Conservation (phyloP, 2,113 vertebrate genomes). For the Oncorhynchus clarkii region DNA sequence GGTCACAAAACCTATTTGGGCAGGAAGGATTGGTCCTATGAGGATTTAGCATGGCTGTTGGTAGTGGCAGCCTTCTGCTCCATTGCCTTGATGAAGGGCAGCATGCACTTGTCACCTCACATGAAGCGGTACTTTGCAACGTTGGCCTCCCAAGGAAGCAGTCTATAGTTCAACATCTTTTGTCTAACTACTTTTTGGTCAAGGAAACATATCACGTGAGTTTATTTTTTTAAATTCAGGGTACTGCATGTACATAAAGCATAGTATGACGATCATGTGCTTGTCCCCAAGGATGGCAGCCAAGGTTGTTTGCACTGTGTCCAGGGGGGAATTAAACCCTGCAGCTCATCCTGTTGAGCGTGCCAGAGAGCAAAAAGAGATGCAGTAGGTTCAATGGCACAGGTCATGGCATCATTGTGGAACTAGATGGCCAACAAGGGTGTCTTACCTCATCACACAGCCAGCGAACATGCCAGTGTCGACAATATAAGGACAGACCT, state of each 20-base stretch:
- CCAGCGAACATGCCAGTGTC: constrained; percentile 68
- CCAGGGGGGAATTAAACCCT: constrained; percentile 55
- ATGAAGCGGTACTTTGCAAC: background rate
- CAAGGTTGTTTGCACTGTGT: constrained; percentile 19
- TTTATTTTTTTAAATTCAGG: background rate
- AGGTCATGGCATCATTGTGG: background rate
- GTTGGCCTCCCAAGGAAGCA: background rate
- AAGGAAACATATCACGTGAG: background rate
- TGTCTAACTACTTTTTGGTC: no score
- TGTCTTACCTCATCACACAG: constrained; percentile 61
- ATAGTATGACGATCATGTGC: background rate
- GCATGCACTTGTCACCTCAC: constrained; percentile 66
- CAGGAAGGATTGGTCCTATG: constrained; percentile 10
- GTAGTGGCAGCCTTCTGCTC: constrained; percentile 50
- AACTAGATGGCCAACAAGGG: background rate
- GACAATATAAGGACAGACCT: constrained; percentile 69
- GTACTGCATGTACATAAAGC: background rate
- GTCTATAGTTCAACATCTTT: background rate
- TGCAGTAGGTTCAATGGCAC: background rate
- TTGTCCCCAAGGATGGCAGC: background rate
- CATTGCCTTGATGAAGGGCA: constrained; percentile 68
- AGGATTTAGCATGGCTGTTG: constrained; percentile 27
- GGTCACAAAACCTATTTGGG: background rate
- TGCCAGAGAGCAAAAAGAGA: background rate
- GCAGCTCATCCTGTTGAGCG: constrained; percentile 54